Percentiles rank a stretch among this genome's conserved stretches.
These are phyloP conservation scores for Andrena haemorrhoa DNA, from an alignment of 2,888 invertebrate species.

Conservation along the genomic window DNA sequence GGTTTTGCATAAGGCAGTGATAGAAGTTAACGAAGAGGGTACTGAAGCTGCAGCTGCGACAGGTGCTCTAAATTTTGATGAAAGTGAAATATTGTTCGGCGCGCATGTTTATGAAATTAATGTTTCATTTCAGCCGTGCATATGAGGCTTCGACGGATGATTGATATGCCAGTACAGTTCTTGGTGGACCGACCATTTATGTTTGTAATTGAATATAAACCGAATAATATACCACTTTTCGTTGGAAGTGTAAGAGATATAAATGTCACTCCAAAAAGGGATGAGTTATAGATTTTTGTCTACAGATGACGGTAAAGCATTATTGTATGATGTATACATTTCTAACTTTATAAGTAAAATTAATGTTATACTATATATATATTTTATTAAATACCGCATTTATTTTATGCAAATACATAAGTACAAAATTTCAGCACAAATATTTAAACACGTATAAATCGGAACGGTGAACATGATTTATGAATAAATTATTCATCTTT, in stretches of 20 bases:
- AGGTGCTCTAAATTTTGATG: conserved; percentile 78
- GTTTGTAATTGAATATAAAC: conserved; percentile 79
- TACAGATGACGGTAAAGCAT: not conserved
- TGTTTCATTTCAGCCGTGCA: conserved; percentile 67
- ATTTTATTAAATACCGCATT: conserved; percentile 5
- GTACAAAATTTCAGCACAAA: not conserved
- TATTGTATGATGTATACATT: not conserved
- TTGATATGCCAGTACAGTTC: conserved; percentile 75
- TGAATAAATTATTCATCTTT: not conserved
- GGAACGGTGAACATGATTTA: not conserved
- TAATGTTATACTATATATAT: conserved; percentile 7
- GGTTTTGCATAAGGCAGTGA: conserved; percentile 86
- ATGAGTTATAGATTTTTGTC: conserved; percentile 77
- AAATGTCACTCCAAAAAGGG: conserved; percentile 63
- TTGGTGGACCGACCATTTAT: conserved; percentile 84
- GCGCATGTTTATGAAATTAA: conserved; percentile 5
- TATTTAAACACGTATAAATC: not conserved
- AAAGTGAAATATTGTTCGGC: not conserved
- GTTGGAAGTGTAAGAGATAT: conserved; percentile 78
- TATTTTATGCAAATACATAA: conserved; percentile 2
- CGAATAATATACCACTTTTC: conserved; percentile 78
- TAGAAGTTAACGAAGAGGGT: conserved; percentile 87
- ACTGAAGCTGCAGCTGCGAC: conserved; percentile 87
- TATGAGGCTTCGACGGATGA: conserved; percentile 73
- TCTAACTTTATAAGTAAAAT: not conserved